phyloP scores from a whole-genome alignment of 2,888 invertebrate species.

The Caenorhabditis becei region DNA sequence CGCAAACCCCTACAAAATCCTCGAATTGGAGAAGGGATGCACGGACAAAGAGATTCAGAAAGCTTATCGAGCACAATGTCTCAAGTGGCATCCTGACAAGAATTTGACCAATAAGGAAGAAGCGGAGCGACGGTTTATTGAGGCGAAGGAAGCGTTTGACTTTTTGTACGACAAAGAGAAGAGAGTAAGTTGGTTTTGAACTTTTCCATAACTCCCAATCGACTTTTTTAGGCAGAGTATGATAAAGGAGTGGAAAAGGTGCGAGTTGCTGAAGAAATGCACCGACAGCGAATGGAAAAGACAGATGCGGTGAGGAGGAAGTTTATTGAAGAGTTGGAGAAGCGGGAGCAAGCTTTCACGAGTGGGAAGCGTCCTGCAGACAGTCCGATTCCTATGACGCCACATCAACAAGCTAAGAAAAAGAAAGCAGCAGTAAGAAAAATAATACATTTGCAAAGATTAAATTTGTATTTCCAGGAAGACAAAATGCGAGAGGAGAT shows the following conservation, averaged over 20 bases:
- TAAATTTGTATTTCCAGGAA: slow-evolving; percentile 46
- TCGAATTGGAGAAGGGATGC: slow-evolving; percentile 65
- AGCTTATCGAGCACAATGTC: slow-evolving; percentile 70
- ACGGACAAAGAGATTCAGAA: slow-evolving; percentile 72
- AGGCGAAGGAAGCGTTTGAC: slow-evolving; percentile 71
- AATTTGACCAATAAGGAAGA: slow-evolving; percentile 71
- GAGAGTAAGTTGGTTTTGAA: slow-evolving; percentile 42
- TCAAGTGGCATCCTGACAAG: slow-evolving; percentile 76
- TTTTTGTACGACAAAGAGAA: slow-evolving; percentile 69
- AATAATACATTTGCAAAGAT: too few relatives aligned
- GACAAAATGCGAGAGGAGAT: slow-evolving; percentile 57
- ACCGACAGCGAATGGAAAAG: slow-evolving; percentile 65
- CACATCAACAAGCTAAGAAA: slow-evolving; percentile 41
- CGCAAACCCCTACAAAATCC: slow-evolving; percentile 68
- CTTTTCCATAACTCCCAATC: not conserved
- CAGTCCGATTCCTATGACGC: slow-evolving; percentile 24
- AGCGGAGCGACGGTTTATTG: slow-evolving; percentile 65
- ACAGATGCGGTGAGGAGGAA: slow-evolving; percentile 64
- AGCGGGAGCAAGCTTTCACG: slow-evolving; percentile 62
- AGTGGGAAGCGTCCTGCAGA: slow-evolving; percentile 35
- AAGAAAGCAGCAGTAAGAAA: slow-evolving; percentile 35
- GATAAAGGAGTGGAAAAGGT: slow-evolving; percentile 58
- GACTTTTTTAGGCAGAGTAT: slow-evolving; percentile 62
- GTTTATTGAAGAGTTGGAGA: slow-evolving; percentile 66
- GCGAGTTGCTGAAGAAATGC: slow-evolving; percentile 55